These are phyloP conservation scores for Stictocephala bisonia DNA, from an alignment of 2,888 invertebrate species.

Conservation along the genomic window DNA sequence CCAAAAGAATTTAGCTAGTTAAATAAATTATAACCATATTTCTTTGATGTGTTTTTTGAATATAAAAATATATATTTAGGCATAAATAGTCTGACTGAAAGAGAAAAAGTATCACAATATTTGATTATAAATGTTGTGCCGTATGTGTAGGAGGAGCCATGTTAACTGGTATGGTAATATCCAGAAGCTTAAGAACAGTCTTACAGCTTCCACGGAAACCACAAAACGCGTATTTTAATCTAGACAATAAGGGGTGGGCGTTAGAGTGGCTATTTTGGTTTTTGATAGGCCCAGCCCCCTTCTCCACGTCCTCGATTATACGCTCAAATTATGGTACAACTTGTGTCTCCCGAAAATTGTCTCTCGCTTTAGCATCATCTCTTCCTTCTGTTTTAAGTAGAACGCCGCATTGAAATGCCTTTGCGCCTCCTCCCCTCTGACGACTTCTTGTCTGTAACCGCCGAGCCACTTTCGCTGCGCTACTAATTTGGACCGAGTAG, in stretches of 20 bases:
- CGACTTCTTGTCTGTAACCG: slow-evolving; percentile 7
- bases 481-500: slow-evolving; percentile 23
- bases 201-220: too few species aligned
- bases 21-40: too few species aligned
- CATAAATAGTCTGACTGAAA: too few species aligned
- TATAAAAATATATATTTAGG: too few species aligned
- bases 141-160: too few species aligned
- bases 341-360: slow-evolving; percentile 34
- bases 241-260: slow-evolving; percentile 19
- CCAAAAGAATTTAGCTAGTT: too few species aligned
- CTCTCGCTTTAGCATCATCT: slow-evolving; percentile 27
- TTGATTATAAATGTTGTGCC: too few species aligned
- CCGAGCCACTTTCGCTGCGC: slow-evolving; percentile 22
- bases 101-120: too few species aligned
- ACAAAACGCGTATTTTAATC: slow-evolving; percentile 35
- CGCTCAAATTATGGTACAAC: slow-evolving; percentile 27
- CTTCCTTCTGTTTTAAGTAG: slow-evolving; percentile 1
- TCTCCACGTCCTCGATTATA: not conserved
- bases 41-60: too few species aligned
- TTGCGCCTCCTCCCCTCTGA: not conserved
- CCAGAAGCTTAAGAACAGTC: too few species aligned
- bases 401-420: not conserved
- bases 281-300: slow-evolving; percentile 4
- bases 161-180: too few species aligned
- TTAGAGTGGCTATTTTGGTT: slow-evolving; percentile 12